phyloP scores from a whole-genome alignment of 2,888 invertebrate genomes.

The Cantharis nigra region DNA sequence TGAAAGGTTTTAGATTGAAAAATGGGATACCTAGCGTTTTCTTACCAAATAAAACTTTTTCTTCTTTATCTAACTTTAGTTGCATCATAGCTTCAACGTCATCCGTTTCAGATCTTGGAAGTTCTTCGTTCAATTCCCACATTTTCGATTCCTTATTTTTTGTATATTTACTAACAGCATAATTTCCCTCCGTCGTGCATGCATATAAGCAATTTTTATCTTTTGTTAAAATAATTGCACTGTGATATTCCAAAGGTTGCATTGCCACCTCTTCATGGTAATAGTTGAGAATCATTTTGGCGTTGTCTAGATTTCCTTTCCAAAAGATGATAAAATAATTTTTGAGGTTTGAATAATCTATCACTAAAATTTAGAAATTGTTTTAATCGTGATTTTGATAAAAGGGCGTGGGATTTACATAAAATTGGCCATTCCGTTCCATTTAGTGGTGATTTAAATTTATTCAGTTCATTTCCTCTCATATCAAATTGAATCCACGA shows the following conservation, averaged over 20 bases:
- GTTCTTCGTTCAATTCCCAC: conserved; percentile 68
- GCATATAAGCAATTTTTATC: conserved; percentile 69
- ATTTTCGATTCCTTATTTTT: conserved; percentile 55
- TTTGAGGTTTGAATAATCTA: conserved; percentile 72
- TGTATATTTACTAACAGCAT: conserved; percentile 58
- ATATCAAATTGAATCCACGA: conserved; percentile 80
- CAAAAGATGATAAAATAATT: conserved; percentile 78
- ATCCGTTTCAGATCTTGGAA: conserved; percentile 72
- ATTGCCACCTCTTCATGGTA: conserved; percentile 60
- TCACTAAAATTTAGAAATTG: conserved; percentile 53
- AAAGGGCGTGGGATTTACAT: conserved; percentile 55
- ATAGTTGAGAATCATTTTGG: conserved; percentile 70
- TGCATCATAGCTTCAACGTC: conserved; percentile 78
- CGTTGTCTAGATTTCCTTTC: conserved; percentile 81
- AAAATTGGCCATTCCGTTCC: conserved; percentile 74
- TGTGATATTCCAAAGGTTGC: conserved; percentile 64
- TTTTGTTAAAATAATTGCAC: conserved; percentile 72
- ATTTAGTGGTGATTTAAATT: conserved; percentile 62
- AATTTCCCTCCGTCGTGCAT: conserved; percentile 69
- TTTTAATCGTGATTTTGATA: background rate
- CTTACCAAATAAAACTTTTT: conserved; percentile 77
- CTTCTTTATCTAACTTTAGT: conserved; percentile 80
- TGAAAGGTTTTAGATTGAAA: background rate
- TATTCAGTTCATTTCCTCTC: conserved; percentile 72
- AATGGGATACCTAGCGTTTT: background rate